These are phyloP conservation scores for Sebastes oblongus DNA, from an alignment of 2,797 vertebrate species.

Conservation along the genomic window DNA sequence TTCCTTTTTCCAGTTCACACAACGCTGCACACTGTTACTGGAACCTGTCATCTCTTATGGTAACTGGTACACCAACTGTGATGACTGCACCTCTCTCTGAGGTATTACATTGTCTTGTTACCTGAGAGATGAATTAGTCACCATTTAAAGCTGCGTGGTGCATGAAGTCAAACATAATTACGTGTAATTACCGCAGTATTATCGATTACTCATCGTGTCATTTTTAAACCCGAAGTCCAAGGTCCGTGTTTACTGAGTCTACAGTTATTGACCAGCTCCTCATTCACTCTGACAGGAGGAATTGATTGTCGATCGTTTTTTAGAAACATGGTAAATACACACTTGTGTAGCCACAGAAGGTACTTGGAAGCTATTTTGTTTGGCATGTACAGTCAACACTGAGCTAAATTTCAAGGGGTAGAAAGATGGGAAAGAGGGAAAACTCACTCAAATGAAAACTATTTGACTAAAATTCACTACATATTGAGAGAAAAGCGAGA, in stretches of 20 bases:
- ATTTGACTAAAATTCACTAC: background rate
- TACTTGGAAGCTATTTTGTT: background rate
- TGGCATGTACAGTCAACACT: background rate
- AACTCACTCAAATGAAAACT: background rate
- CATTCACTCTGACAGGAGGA: conserved; percentile 5
- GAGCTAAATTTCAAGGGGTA: no score
- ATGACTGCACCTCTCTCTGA: conserved; percentile 20
- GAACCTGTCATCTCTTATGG: conserved; percentile 1
- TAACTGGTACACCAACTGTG: background rate
- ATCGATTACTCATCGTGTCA: conserved; percentile 8
- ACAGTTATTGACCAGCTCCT: background rate
- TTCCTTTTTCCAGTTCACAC: background rate
- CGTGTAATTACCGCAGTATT: conserved; percentile 17
- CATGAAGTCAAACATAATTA: conserved; percentile 23
- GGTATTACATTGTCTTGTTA: conserved; percentile 3
- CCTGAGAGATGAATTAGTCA: conserved; percentile 37
- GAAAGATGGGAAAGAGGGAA: background rate
- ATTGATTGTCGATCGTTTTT: background rate
- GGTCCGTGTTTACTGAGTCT: conserved; percentile 5
- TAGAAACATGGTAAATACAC: background rate
- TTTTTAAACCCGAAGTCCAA: conserved; percentile 20
- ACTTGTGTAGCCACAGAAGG: background rate
- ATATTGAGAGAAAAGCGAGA: background rate
- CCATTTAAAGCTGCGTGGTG: background rate
- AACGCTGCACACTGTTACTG: background rate